phyloP scores from a whole-genome alignment of 2,888 invertebrate species.

The Agrotis segetum region DNA sequence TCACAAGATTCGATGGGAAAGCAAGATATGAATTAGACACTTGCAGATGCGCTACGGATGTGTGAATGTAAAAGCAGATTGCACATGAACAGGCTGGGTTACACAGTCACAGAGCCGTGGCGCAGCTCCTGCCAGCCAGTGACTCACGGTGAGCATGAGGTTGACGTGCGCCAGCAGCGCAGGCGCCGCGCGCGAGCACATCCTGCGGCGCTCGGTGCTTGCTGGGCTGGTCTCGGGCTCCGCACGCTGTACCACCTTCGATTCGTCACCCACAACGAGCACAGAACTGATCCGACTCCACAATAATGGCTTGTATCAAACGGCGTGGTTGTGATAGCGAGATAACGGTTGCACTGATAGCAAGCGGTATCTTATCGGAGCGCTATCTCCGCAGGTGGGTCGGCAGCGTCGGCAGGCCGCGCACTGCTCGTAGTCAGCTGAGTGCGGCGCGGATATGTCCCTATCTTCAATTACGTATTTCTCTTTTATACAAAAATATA shows the following conservation, averaged over 20 bases:
- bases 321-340: slow-evolving; percentile 31
- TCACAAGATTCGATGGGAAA: background rate
- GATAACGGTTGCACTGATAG: slow-evolving; percentile 36
- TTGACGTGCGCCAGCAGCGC: slow-evolving; percentile 79
- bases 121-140: background rate
- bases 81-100: background rate
- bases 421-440: background rate
- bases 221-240: background rate
- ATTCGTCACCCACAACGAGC: background rate
- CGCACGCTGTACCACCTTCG: background rate
- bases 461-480: slow-evolving; percentile 31
- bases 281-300: slow-evolving; percentile 6
- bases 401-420: slow-evolving; percentile 26
- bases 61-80: background rate
- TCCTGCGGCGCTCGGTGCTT: slow-evolving; percentile 23
- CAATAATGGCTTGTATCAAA: slow-evolving; percentile 22
- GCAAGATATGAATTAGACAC: background rate
- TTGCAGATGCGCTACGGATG: background rate
- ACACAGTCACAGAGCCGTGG: background rate
- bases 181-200: slow-evolving; percentile 69
- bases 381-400: slow-evolving; percentile 38
- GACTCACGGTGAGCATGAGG: slow-evolving; percentile 80
- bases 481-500: slow-evolving; percentile 5
- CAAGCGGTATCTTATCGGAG: slow-evolving; percentile 41
- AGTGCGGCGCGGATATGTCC: background rate